Evolutionary conservation across 2,888 invertebrate genomes (phyloP).

Genomic region (Hirtodrosophila confusa): DNA sequence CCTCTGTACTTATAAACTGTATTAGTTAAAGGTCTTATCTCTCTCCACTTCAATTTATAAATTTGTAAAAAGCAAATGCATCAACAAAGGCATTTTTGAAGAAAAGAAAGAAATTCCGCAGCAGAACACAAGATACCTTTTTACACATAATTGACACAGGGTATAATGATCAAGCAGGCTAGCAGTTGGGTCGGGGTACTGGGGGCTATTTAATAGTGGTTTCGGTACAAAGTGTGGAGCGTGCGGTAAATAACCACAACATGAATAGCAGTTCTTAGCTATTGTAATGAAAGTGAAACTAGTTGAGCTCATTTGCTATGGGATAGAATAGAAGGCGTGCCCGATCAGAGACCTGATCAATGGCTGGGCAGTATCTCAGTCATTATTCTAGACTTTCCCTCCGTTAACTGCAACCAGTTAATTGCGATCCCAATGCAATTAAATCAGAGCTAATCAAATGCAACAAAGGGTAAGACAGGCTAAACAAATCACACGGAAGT

Average conservation of each 20-base stretch:
- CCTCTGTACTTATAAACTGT: too few relatives aligned
- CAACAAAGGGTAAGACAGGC: constrained; percentile 32
- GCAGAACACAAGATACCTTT: too few relatives aligned
- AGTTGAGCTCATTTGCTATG: constrained; percentile 49
- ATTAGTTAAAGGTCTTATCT: too few relatives aligned
- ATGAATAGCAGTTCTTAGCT: constrained; percentile 41
- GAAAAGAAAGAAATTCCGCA: too few relatives aligned
- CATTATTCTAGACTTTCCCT: constrained; percentile 70
- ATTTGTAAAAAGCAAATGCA: too few relatives aligned
- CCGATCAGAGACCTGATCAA: constrained; percentile 22
- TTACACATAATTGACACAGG: background rate
- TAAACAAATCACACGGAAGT: constrained; percentile 1
- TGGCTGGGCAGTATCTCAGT: constrained; percentile 18
- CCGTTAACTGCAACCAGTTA: constrained; percentile 56
- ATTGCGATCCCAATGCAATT: constrained; percentile 48
- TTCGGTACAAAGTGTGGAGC: constrained; percentile 30
- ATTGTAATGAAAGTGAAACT: constrained; percentile 72
- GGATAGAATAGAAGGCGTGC: constrained; percentile 46
- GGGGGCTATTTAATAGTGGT: constrained; percentile 33
- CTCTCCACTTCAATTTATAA: too few relatives aligned
- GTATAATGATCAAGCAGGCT: constrained; percentile 25
- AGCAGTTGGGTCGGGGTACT: constrained; percentile 11
- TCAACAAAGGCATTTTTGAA: too few relatives aligned
- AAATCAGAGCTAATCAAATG: constrained; percentile 44
- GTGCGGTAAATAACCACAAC: constrained; percentile 25